A percentile compares a stretch with the other conserved stretches of the same genome.
Conservation (phyloP, 2,113 vertebrate species). For the Scomber colias region DNA sequence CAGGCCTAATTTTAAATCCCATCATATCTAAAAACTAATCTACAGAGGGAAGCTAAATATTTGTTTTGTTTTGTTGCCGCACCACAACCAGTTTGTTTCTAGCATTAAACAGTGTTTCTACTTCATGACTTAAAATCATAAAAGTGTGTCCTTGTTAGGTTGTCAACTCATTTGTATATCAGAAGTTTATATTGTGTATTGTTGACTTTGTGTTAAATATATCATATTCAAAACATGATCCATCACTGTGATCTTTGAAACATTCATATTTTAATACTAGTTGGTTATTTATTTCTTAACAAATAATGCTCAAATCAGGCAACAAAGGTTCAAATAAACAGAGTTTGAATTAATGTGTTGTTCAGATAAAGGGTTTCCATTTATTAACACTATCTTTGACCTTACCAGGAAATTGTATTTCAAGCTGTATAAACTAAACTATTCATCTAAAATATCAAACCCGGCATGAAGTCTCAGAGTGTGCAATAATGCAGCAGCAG, state of each 20-base stretch:
- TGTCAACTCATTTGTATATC: background rate
- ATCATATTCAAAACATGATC: conserved; percentile 32
- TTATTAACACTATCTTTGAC: conserved; percentile 66
- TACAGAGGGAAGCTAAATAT: conserved; percentile 39
- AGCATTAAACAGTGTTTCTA: conserved; percentile 4
- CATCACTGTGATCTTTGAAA: conserved; percentile 25
- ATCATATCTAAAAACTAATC: conserved; percentile 51
- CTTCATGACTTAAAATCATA: background rate
- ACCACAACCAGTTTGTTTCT: background rate
- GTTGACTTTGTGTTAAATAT: conserved; percentile 8
- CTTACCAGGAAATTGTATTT: conserved; percentile 68
- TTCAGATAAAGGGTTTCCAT: conserved; percentile 45
- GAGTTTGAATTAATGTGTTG: conserved; percentile 49
- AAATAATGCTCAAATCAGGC: conserved; percentile 49
- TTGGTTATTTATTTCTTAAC: conserved; percentile 44
- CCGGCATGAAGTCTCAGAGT: conserved; percentile 40
- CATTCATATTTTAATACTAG: conserved; percentile 32
- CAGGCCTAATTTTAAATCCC: conserved; percentile 42
- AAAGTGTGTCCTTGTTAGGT: conserved; percentile 1
- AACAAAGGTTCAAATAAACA: conserved; percentile 43
- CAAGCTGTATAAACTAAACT: conserved; percentile 57
- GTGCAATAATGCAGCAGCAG: conserved; percentile 50
- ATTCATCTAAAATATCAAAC: conserved; percentile 66
- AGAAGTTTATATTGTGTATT: background rate
- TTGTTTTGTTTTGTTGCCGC: conserved; percentile 26